Evolutionary conservation across 1,140 invertebrate species (phyloP).

Genomic region (Achroia grisella): DNA sequence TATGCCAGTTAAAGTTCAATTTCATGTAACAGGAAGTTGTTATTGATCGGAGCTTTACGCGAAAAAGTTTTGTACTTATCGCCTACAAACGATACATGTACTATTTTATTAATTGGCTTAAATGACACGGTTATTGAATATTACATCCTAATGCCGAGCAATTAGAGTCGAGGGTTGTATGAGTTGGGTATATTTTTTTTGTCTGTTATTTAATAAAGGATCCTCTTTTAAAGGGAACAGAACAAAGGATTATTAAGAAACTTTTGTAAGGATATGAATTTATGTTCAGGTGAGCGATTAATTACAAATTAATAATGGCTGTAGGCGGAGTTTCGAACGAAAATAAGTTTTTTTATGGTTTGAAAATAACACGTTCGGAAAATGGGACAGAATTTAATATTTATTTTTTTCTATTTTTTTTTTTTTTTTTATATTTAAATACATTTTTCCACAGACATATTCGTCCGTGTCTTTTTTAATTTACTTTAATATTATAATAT

Average conservation of each 20-base stretch:
- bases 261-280: slow-evolving; percentile 1
- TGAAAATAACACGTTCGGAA: too few relatives aligned
- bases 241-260: slow-evolving; percentile 5
- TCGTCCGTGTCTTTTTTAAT: too few relatives aligned
- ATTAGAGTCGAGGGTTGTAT: too few relatives aligned
- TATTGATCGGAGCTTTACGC: slow-evolving; percentile 45
- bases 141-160: neutral
- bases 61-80: slow-evolving; percentile 48
- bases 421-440: too few relatives aligned
- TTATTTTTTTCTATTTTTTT: too few relatives aligned
- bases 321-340: too few relatives aligned
- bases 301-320: neutral
- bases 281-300: slow-evolving; percentile 1
- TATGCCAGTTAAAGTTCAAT: slow-evolving; percentile 1
- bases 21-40: slow-evolving; percentile 8
- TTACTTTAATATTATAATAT: too few relatives aligned
- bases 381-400: too few relatives aligned
- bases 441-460: too few relatives aligned
- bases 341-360: too few relatives aligned
- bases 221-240: neutral
- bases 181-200: too few relatives aligned
- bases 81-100: slow-evolving; percentile 37
- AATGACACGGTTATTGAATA: slow-evolving; percentile 3
- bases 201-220: neutral
- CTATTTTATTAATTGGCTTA: slow-evolving; percentile 43